A percentile compares a stretch with the other conserved stretches of the same genome.
phyloP scores from a whole-genome alignment of 1,140 invertebrate genomes.

The Copidosoma floridanum region DNA sequence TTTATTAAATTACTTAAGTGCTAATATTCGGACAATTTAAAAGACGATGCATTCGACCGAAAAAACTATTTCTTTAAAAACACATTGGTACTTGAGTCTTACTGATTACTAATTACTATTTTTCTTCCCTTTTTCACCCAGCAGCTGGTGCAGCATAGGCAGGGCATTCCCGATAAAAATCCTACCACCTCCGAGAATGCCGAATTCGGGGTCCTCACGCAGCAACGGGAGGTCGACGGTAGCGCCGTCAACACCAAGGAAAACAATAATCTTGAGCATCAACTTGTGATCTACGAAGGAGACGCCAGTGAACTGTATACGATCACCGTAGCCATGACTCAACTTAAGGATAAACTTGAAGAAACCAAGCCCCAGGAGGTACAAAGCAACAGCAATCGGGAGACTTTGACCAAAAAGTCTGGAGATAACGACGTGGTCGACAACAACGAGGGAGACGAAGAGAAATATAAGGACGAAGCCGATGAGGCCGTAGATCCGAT shows the following conservation, averaged over 20 bases:
- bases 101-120: too few relatives aligned
- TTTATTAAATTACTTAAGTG: too few relatives aligned
- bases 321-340: constrained; percentile 43
- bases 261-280: constrained; percentile 67
- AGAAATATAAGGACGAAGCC: constrained; percentile 13
- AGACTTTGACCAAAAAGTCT: constrained; percentile 27
- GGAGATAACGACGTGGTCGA: constrained; percentile 17
- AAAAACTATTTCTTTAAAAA: too few relatives aligned
- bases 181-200: constrained; percentile 72
- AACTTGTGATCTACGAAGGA: constrained; percentile 69
- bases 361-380: constrained; percentile 16
- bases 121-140: too few relatives aligned
- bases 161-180: too few relatives aligned
- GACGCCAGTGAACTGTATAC: constrained; percentile 27
- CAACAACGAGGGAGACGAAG: constrained; percentile 1
- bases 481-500: constrained; percentile 39
- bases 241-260: constrained; percentile 45
- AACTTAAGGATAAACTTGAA: constrained; percentile 47
- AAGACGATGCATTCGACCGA: too few relatives aligned
- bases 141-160: too few relatives aligned
- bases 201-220: constrained; percentile 74
- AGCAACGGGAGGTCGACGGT: constrained; percentile 67
- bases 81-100: too few relatives aligned
- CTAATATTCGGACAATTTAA: too few relatives aligned
- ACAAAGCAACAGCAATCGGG: constrained; percentile 14